Conservation (phyloP, 2,888 invertebrate genomes). For the Xanthia icteritia region DNA sequence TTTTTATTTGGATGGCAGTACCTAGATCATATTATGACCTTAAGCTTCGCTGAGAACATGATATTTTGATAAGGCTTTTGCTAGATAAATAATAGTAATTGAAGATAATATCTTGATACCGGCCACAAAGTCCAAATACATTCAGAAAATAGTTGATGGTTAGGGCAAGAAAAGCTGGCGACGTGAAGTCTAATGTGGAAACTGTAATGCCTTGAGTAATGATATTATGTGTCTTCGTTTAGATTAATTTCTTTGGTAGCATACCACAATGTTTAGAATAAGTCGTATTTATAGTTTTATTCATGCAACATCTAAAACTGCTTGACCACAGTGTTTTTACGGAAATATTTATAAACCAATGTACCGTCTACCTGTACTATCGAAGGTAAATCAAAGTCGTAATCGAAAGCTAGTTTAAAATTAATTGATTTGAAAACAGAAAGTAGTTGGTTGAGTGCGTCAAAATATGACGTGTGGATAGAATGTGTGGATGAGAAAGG, state of each 20-base stretch:
- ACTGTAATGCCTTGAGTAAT: neutral
- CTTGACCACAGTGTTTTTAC: slow-evolving; percentile 6
- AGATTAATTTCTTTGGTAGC: neutral
- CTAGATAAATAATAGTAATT: neutral
- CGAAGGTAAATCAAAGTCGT: slow-evolving; percentile 4
- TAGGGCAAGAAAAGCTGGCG: neutral
- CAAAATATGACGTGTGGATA: slow-evolving; percentile 18
- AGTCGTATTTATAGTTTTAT: neutral
- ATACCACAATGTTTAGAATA: slow-evolving; percentile 1
- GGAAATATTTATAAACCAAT: slow-evolving; percentile 10
- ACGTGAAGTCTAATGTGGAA: neutral
- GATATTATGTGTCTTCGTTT: neutral
- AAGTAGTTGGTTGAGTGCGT: slow-evolving; percentile 44
- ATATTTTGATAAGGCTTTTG: slow-evolving; percentile 4
- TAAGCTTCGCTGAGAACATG: slow-evolving; percentile 2
- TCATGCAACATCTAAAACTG: slow-evolving; percentile 5
- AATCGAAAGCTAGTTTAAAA: slow-evolving; percentile 43
- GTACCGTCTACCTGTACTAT: neutral
- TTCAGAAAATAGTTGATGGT: neutral
- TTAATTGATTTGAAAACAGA: slow-evolving; percentile 45
- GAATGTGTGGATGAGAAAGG: slow-evolving; percentile 27
- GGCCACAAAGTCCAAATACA: neutral
- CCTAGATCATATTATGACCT: neutral
- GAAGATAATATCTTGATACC: neutral
- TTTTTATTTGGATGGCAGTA: slow-evolving; percentile 19